Base-by-base conservation (phyloP, 2,888 invertebrate genomes). In the Drosophila rellima region DNA sequence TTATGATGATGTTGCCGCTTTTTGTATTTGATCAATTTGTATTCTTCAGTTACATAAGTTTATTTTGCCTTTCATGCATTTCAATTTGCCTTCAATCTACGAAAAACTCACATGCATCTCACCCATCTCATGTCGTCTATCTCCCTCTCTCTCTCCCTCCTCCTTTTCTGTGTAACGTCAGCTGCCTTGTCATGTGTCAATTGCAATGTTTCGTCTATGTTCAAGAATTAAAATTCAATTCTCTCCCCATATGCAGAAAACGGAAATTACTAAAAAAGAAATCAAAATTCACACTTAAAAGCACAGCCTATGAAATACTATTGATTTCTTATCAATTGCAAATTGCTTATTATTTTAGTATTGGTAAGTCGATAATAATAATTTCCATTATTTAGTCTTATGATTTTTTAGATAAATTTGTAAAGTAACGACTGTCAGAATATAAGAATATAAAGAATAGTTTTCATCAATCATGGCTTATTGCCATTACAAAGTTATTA, bases 1-100 rank as follows among this genome's bases (percentile, higher is more conserved):
- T 81, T 83, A 74, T 83, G 81, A 79, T 83, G 83, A 83, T 86
- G 79, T 71, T 67, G 72, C 67, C 70, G 55, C 56, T 70, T 78
- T 63, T 80, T 68, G 66, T 69, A 69, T 86, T 79, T 79, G 83
- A 84, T 86, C 83, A 83, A 84, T 86, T 83, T 86, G 81, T 83
- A 74, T 79, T 86, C 81, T 71, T 85, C 62, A 67, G 70, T 70
- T 73, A 65, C 65, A 73, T 82, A 78, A 31, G 76, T 78, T 86
- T 80, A 83, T 82, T 76, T 83, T 80, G 63, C 76, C 69, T 83
- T 74, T 70, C 77, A 66, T 79, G 73, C 77, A 83, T 84, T 86
- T 77, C 86, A 86, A 83, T 83, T 86, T 69, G 57, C 57, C 54
- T 60, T 29, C 64, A 64, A 70, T 62, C 64, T 40, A 5, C 18